Percentiles rank a stretch among this genome's conserved stretches.
Evolutionary conservation across 2,888 invertebrate species (phyloP).

Genomic region (Metellina segmentata): DNA sequence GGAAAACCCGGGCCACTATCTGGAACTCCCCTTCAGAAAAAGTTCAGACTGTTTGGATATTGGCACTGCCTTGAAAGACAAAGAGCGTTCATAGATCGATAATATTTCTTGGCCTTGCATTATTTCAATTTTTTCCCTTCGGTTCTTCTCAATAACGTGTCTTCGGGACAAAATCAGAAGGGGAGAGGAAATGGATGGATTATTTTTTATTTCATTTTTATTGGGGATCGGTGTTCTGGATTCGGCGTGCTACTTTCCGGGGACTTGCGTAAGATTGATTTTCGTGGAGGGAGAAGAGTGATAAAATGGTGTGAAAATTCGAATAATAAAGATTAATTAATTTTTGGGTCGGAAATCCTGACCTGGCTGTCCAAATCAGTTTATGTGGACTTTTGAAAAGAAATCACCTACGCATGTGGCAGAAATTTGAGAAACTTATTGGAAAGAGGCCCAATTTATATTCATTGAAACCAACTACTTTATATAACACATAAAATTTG

Average conservation of each 20-base stretch:
- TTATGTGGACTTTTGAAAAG: not conserved
- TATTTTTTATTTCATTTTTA: slow-evolving; percentile 36
- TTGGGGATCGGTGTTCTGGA: not conserved
- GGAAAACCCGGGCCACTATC: slow-evolving; percentile 19
- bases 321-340: slow-evolving; percentile 35
- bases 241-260: slow-evolving; percentile 15
- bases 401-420: not conserved
- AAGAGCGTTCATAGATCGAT: slow-evolving; percentile 68
- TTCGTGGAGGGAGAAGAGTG: not conserved
- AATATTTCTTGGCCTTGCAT: slow-evolving; percentile 65
- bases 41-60: slow-evolving; percentile 70
- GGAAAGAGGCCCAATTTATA: too few relatives aligned
- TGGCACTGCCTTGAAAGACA: slow-evolving; percentile 69
- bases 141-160: slow-evolving; percentile 63
- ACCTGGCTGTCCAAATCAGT: not conserved
- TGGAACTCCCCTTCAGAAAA: slow-evolving; percentile 48
- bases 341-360: not conserved
- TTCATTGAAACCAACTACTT: too few relatives aligned
- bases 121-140: slow-evolving; percentile 36
- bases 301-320: not conserved
- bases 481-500: too few relatives aligned
- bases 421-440: too few relatives aligned
- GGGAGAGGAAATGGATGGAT: slow-evolving; percentile 47
- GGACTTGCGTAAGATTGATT: slow-evolving; percentile 17
- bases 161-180: slow-evolving; percentile 62